Base-by-base conservation (phyloP, 2,797 vertebrate species). In the Coilia nasus region DNA sequence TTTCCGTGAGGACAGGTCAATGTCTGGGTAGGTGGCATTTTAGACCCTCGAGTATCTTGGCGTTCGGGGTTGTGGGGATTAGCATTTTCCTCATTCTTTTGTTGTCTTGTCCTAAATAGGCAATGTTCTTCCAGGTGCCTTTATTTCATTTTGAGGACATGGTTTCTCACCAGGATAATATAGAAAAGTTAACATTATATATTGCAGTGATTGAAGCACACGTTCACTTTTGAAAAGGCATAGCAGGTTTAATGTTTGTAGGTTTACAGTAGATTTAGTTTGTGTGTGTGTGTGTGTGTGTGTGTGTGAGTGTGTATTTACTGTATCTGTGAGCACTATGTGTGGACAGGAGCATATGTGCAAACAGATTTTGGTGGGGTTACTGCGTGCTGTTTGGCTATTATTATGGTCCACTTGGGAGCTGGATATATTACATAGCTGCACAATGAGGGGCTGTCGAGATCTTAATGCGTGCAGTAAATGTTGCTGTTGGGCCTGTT, bases 91-190 rank as follows among this genome's bases (percentile, higher is more conserved):
- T 54, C 64, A 56, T 60, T 54, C 19, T 28, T 44, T 85, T 85
- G 81, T 57, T 41, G 14, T 44, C 64, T 85, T 85, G 81, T 71
- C 78, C 82, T 83, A 87, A 87, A 87, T 83, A 86, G 87, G 85
- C 84, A 88, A 88, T 86, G 71, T 31, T 75, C 28, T 31, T 41
- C 28, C 81, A 84, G 67, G 83, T 81, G 31, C 19, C 5, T 80
- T 10, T 57, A 85, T 86, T 83, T 86, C 57, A 23, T 67, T 82
- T 83, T 64, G 80, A 81, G 81, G 31, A 60, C 81, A 71, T 75
- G 84, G 28, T 75, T 23, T 19, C 14, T 28, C 3, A 28, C 28
- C 67, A 31, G 28, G 35, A 71, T 71, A 3, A 31, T 35, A 75
- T 6, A 17, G 7, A 2, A 75, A 31, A 75, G 67, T 17, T 17